Percentiles rank a stretch among this genome's conserved stretches.
Conservation (phyloP, 1,140 invertebrate genomes). For the Parasteatoda tepidariorum region DNA sequence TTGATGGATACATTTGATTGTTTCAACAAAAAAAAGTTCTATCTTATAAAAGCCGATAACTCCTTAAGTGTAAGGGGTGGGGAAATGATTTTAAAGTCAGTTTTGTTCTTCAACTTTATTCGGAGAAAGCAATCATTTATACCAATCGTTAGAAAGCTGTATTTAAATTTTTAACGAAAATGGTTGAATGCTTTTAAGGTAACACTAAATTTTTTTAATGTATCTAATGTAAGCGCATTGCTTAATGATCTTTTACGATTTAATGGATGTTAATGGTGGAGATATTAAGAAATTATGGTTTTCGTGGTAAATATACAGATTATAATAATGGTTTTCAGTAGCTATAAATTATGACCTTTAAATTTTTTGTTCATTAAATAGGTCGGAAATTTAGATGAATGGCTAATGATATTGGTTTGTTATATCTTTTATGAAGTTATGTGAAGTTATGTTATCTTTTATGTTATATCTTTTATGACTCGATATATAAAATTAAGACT, state of each 20-base stretch:
- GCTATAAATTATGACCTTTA: no score
- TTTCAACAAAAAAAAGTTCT: not conserved
- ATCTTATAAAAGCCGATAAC: not conserved
- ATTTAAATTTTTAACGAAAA: not conserved
- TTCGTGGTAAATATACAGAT: no score
- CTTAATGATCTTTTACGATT: not conserved
- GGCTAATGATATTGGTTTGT: no score
- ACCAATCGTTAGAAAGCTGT: not conserved
- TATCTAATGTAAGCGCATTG: not conserved
- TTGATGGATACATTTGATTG: constrained; percentile 22
- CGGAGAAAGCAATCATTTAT: not conserved
- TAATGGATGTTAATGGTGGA: not conserved
- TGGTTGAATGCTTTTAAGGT: not conserved
- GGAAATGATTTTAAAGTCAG: not conserved
- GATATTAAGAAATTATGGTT: no score
- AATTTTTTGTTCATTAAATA: no score
- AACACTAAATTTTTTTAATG: not conserved
- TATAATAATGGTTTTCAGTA: no score
- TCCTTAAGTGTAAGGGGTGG: not conserved
- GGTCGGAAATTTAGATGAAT: no score
- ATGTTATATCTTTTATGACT: no score
- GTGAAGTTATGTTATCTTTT: no score
- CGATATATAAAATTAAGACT: no score
- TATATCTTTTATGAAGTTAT: no score
- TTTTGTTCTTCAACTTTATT: not conserved